phyloP scores from a whole-genome alignment of 2,888 invertebrate species.

The Gandaritis pyraliata region DNA sequence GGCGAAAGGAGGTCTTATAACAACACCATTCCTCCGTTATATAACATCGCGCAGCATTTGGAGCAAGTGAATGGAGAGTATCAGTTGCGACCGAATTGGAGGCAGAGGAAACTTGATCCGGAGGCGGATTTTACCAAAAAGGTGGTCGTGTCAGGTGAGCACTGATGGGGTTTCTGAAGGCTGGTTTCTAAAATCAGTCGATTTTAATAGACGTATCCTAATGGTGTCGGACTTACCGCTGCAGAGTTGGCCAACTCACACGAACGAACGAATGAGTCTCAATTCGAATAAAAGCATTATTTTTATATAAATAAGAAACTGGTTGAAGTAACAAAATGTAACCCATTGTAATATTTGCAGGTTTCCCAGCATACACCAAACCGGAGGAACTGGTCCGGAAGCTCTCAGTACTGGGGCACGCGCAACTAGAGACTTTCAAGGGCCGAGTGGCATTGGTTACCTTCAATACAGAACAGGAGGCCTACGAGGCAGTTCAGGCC shows the following conservation, averaged over 20 bases:
- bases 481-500: constrained; percentile 47
- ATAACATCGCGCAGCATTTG: not conserved
- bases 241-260: too few relatives aligned
- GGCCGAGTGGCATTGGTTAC: constrained; percentile 49
- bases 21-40: not conserved
- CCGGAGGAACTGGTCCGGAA: constrained; percentile 57
- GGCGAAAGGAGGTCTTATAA: not conserved
- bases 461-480: constrained; percentile 47
- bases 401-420: constrained; percentile 56
- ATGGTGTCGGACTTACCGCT: too few relatives aligned
- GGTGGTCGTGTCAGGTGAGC: constrained; percentile 50
- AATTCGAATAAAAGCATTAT: not conserved
- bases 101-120: constrained; percentile 1
- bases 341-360: constrained; percentile 46
- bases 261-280: too few relatives aligned
- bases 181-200: too few relatives aligned
- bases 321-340: not conserved
- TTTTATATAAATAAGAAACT: too few relatives aligned
- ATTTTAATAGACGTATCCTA: too few relatives aligned
- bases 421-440: constrained; percentile 51
- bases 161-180: too few relatives aligned
- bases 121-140: constrained; percentile 8
- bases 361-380: constrained; percentile 64
- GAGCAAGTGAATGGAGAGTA: constrained; percentile 1
- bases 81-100: constrained; percentile 7